Percentiles rank a stretch among this genome's conserved stretches.
Conservation (phyloP, 1,140 invertebrate species). For the Catajapyx aquilonaris region DNA sequence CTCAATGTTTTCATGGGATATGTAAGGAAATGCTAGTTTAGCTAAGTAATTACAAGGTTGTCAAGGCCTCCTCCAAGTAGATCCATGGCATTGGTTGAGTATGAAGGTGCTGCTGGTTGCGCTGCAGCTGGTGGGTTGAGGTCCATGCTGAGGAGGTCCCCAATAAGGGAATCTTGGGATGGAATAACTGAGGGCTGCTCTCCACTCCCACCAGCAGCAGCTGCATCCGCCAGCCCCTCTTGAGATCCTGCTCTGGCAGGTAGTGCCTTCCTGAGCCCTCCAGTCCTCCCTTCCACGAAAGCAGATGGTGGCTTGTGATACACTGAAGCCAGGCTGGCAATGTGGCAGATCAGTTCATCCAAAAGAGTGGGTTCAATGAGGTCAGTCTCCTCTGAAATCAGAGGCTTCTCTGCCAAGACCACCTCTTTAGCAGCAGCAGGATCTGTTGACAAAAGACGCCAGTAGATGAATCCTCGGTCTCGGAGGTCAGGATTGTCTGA, state of each 20-base stretch:
- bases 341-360: constrained; percentile 98
- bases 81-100: constrained; percentile 29
- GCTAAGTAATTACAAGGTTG: constrained; percentile 37
- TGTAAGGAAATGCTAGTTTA: constrained; percentile 3
- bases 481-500: constrained; percentile 98
- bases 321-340: constrained; percentile 92
- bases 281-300: constrained; percentile 71
- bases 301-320: constrained; percentile 98
- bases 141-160: constrained; percentile 91
- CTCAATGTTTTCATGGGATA: constrained; percentile 10
- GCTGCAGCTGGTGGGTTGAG: constrained; percentile 35
- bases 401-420: constrained; percentile 96
- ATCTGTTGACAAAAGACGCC: constrained; percentile 94
- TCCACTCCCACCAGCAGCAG: constrained; percentile 10
- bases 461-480: constrained; percentile 98
- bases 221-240: constrained; percentile 7
- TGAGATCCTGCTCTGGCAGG: constrained; percentile 17
- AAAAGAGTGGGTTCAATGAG: constrained; percentile 90
- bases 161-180: constrained; percentile 82
- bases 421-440: constrained; percentile 97
- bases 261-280: constrained; percentile 26
- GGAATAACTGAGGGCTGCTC: constrained; percentile 54
- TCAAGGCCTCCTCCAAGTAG: constrained; percentile 64
- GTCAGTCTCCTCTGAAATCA: constrained; percentile 99
- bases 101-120: constrained; percentile 21